Percentiles rank a stretch among this genome's conserved stretches.
phyloP scores from a whole-genome alignment of 2,888 invertebrate species.

The Caenorhabditis angaria region DNA sequence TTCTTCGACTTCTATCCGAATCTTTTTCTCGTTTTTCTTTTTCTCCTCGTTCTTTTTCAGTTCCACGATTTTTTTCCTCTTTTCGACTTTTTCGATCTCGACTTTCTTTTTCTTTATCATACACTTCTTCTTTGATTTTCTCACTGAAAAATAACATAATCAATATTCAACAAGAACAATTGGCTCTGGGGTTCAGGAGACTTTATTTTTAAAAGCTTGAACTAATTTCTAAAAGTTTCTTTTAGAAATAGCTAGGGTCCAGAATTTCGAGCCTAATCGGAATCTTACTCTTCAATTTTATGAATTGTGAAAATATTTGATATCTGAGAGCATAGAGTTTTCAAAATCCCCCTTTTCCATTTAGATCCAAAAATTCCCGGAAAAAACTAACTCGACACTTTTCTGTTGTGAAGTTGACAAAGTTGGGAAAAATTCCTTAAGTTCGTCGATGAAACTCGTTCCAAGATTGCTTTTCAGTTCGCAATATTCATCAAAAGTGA shows the following conservation, averaged over 20 bases:
- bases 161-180: not conserved
- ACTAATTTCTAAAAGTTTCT: too few relatives aligned
- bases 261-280: too few relatives aligned
- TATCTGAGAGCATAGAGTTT: too few relatives aligned
- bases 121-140: slow-evolving; percentile 33
- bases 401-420: slow-evolving; percentile 34
- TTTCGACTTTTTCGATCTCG: slow-evolving; percentile 21
- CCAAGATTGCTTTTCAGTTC: slow-evolving; percentile 43
- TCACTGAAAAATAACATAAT: slow-evolving; percentile 26
- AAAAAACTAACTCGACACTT: slow-evolving; percentile 32
- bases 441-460: slow-evolving; percentile 18
- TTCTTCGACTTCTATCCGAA: slow-evolving; percentile 14
- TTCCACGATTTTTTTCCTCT: slow-evolving; percentile 33
- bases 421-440: slow-evolving; percentile 33
- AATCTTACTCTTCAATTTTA: too few relatives aligned
- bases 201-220: too few relatives aligned
- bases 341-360: too few relatives aligned
- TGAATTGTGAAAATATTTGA: too few relatives aligned
- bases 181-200: not conserved
- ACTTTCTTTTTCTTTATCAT: slow-evolving; percentile 38
- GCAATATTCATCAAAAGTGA: slow-evolving; percentile 50
- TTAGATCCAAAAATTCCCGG: too few relatives aligned
- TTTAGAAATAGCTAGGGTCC: too few relatives aligned
- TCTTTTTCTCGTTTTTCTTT: slow-evolving; percentile 15
- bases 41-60: slow-evolving; percentile 28